These are phyloP conservation scores for Lepeophtheirus salmonis DNA, from an alignment of 1,140 invertebrate genomes.

Conservation along the genomic window DNA sequence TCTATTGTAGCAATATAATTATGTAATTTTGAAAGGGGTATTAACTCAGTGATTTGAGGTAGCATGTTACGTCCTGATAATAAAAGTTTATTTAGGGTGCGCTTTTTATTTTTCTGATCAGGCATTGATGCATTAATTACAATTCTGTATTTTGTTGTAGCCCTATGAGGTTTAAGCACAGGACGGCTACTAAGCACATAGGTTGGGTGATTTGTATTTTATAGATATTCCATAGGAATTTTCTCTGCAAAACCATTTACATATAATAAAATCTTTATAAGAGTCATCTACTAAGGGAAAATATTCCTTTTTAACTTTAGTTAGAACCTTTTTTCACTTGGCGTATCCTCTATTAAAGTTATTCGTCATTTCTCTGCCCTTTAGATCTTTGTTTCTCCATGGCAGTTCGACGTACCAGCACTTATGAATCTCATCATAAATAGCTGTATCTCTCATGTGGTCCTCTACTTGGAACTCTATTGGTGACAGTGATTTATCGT, in stretches of 20 bases:
- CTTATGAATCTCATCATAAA: not conserved
- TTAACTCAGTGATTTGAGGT: conserved; percentile 3
- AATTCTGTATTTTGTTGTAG: conserved; percentile 6
- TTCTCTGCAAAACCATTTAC: not conserved
- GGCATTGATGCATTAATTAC: conserved; percentile 1
- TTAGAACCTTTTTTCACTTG: not conserved
- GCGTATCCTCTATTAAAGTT: not conserved
- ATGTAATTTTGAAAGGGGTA: not conserved
- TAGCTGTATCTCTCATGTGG: not conserved
- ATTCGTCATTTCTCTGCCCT: not conserved
- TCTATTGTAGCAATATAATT: conserved; percentile 7
- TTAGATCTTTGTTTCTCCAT: not conserved
- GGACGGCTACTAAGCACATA: not conserved
- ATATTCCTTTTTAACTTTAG: not conserved
- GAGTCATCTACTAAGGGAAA: not conserved
- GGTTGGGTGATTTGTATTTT: not conserved
- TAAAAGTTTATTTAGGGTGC: conserved; percentile 5
- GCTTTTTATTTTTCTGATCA: not conserved
- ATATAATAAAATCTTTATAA: not conserved
- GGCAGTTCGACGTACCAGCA: not conserved
- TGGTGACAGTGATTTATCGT: not conserved
- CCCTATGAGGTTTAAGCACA: not conserved
- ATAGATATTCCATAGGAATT: not conserved
- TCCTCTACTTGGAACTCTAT: not conserved
- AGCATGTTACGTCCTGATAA: not conserved